Conservation (phyloP, 2,888 invertebrate species). For the Drosophila mulleri region DNA sequence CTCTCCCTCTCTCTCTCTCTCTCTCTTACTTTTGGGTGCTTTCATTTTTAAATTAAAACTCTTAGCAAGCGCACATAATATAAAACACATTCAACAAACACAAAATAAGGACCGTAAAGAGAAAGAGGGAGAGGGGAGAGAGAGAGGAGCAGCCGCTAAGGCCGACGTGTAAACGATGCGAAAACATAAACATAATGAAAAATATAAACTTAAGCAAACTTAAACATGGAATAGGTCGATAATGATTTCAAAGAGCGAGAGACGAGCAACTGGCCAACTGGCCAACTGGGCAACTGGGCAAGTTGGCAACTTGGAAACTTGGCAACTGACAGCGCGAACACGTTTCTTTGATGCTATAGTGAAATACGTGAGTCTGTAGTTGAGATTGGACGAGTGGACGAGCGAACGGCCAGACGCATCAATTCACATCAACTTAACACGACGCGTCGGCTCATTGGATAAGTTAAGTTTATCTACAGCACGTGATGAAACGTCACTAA, state of each 20-base stretch:
- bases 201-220: slow-evolving; percentile 68
- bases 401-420: slow-evolving; percentile 44
- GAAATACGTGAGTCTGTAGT: slow-evolving; percentile 63
- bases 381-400: slow-evolving; percentile 49
- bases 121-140: background rate
- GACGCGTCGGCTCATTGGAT: slow-evolving; percentile 62
- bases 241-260: slow-evolving; percentile 24
- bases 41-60: slow-evolving; percentile 70
- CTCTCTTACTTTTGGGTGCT: slow-evolving; percentile 45
- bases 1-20: background rate
- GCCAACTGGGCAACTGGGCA: background rate
- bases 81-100: slow-evolving; percentile 53
- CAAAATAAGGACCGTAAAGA: slow-evolving; percentile 23
- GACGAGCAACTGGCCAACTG: background rate
- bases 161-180: slow-evolving; percentile 68
- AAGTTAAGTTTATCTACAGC: slow-evolving; percentile 68
- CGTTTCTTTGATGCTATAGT: slow-evolving; percentile 56
- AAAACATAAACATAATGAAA: slow-evolving; percentile 74
- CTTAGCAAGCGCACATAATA: slow-evolving; percentile 52
- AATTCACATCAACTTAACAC: slow-evolving; percentile 62
- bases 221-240: slow-evolving; percentile 64
- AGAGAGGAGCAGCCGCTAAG: slow-evolving; percentile 17
- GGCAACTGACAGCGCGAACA: slow-evolving; percentile 47
- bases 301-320: slow-evolving; percentile 11
- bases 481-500: slow-evolving; percentile 53